Evolutionary conservation across 2,113 vertebrate genomes (phyloP).

Genomic region (Chloebia gouldiae): DNA sequence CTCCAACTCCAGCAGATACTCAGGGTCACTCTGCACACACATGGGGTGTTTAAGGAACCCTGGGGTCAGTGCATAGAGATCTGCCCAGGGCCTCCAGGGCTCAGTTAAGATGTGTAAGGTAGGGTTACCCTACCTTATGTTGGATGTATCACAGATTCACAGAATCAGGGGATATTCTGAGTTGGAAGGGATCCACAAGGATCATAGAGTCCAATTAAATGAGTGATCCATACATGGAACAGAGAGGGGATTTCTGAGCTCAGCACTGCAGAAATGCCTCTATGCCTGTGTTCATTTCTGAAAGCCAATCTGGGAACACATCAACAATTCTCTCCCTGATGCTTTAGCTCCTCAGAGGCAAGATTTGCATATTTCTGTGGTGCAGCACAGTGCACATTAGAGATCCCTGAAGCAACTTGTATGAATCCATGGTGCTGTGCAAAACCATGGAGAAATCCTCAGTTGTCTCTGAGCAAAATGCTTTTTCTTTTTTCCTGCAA

Average conservation of each 20-base stretch:
- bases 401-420: not conserved
- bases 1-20: accelerated
- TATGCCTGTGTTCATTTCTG: not conserved
- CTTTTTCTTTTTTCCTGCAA: not conserved
- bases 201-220: accelerated
- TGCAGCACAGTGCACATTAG: not conserved
- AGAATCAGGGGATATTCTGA: not conserved
- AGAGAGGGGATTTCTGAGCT: not conserved
- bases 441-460: not conserved
- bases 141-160: not conserved
- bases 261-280: not conserved
- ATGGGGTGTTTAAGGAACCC: not conserved
- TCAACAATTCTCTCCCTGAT: not conserved
- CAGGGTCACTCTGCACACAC: not conserved
- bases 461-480: not conserved
- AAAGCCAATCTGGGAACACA: not conserved
- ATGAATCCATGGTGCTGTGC: not conserved
- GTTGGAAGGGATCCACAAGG: not conserved
- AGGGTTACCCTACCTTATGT: not conserved
- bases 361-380: not conserved
- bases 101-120: accelerated
- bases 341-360: not conserved
- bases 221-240: not conserved
- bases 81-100: not conserved
- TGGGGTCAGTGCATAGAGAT: not conserved